Conservation (phyloP, 2,888 invertebrate species). For the Phalera bucephala region DNA sequence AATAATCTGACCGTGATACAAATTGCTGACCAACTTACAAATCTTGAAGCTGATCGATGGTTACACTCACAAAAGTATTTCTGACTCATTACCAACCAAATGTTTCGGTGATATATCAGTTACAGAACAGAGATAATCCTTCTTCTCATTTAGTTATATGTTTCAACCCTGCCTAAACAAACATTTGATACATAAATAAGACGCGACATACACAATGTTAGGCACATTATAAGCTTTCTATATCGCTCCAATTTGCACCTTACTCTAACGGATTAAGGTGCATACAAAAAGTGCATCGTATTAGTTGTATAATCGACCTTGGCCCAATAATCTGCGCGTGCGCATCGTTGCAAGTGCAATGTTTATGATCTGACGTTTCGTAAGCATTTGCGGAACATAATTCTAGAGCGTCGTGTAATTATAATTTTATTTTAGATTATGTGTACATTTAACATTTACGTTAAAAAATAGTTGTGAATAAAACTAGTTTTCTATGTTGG, state of each 20-base stretch:
- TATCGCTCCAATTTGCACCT: neutral
- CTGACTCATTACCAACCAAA: too few species aligned
- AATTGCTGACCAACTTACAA: too few species aligned
- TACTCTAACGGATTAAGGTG: neutral
- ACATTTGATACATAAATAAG: conserved; percentile 31
- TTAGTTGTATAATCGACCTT: conserved; percentile 43
- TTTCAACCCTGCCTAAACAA: conserved; percentile 14
- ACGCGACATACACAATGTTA: conserved; percentile 30
- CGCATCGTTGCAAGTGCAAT: conserved; percentile 52
- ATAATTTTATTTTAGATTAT: conserved; percentile 15
- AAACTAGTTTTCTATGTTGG: too few species aligned
- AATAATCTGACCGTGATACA: too few species aligned
- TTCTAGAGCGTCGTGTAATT: conserved; percentile 51
- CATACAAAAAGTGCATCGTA: conserved; percentile 1
- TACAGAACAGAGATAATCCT: too few species aligned
- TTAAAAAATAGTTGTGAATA: too few species aligned
- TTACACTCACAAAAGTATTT: too few species aligned
- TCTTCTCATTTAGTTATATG: neutral
- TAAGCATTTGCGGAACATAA: conserved; percentile 52
- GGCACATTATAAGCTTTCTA: conserved; percentile 1
- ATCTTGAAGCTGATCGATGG: too few species aligned
- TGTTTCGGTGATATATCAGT: too few species aligned
- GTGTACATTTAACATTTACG: too few species aligned
- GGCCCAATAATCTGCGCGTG: conserved; percentile 61
- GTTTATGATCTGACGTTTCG: conserved; percentile 44